Evolutionary conservation across 2,113 vertebrate genomes (phyloP).

Genomic region (Hemiprocne comata): DNA sequence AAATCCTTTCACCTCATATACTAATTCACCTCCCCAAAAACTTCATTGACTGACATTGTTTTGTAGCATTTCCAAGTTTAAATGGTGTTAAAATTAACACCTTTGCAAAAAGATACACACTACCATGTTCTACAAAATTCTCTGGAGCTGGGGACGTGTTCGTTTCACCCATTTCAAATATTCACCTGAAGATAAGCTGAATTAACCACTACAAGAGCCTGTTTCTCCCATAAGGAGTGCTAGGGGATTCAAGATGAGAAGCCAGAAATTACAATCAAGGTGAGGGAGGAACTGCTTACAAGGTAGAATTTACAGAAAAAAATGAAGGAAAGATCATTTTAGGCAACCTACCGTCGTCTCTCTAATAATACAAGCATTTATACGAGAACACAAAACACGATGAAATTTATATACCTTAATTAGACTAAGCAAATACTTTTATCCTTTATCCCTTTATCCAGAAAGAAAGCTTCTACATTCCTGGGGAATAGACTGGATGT

Average conservation of each 20-base stretch:
- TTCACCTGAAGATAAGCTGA: neutral
- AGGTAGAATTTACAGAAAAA: neutral
- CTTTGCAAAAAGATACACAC: neutral
- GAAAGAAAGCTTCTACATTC: neutral
- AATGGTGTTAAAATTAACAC: neutral
- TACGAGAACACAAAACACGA: neutral
- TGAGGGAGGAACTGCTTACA: neutral
- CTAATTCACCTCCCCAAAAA: neutral
- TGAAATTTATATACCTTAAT: neutral
- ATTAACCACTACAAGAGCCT: neutral
- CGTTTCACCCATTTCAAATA: neutral
- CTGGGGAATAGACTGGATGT: neutral
- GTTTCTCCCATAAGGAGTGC: neutral
- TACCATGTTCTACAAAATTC: neutral
- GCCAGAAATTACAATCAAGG: neutral
- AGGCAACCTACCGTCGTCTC: neutral
- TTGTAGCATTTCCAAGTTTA: neutral
- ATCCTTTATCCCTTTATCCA: neutral
- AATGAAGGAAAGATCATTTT: neutral
- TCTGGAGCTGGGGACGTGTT: neutral
- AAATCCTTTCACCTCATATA: neutral
- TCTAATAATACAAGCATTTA: neutral
- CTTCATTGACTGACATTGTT: neutral
- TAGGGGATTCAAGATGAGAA: neutral
- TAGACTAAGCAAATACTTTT: neutral